These are phyloP conservation scores for Papilio polyxenes DNA, from an alignment of 1,140 invertebrate species.

Conservation along the genomic window DNA sequence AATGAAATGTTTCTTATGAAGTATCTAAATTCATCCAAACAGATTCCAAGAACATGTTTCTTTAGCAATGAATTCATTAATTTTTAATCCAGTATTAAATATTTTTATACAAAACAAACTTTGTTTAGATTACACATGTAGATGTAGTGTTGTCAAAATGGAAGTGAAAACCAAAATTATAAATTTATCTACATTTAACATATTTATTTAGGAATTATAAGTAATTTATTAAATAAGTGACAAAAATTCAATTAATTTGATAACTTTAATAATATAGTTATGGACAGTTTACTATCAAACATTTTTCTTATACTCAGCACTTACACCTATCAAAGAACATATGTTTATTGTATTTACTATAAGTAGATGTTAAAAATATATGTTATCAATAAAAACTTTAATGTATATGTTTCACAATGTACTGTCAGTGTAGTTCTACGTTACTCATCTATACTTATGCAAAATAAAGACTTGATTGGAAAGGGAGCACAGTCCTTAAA, in stretches of 20 bases:
- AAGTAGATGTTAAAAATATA: background rate
- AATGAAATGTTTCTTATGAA: too few species aligned
- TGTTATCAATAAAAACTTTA: background rate
- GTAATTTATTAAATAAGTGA: background rate
- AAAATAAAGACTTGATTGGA: background rate
- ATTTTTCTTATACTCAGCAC: too few species aligned
- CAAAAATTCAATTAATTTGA: background rate
- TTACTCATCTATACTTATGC: background rate
- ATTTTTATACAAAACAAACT: too few species aligned
- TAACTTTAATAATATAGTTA: background rate
- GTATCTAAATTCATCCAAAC: too few species aligned
- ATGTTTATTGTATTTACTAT: background rate
- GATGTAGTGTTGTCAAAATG: background rate
- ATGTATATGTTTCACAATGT: background rate
- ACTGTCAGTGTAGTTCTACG: background rate
- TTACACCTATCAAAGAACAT: too few species aligned
- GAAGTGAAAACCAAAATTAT: background rate
- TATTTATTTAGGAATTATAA: background rate
- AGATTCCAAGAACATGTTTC: too few species aligned
- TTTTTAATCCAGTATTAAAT: too few species aligned
- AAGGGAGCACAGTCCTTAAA: background rate
- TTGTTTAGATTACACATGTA: too few species aligned
- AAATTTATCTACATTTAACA: background rate
- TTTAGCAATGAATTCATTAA: too few species aligned
- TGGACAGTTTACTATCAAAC: background rate